A percentile compares a stretch with the other conserved stretches of the same genome.
These are phyloP conservation scores for Linepithema humile DNA, from an alignment of 1,140 invertebrate species.

Conservation along the genomic window DNA sequence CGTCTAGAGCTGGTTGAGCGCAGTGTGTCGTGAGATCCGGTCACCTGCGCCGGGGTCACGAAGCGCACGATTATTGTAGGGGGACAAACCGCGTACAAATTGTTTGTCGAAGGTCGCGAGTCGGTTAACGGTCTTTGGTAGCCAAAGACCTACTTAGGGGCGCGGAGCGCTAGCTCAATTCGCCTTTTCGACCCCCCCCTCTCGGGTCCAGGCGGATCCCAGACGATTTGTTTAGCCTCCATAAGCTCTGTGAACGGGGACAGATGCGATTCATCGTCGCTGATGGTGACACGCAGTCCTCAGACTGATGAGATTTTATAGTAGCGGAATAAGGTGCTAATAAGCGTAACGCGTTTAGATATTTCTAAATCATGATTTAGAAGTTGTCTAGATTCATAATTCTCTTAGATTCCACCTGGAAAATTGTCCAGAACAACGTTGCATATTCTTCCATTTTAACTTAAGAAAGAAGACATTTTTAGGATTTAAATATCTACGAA, in stretches of 20 bases:
- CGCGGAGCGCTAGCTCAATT: constrained; percentile 19
- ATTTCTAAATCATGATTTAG: too few relatives aligned
- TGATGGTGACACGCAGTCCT: background rate
- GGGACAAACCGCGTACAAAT: constrained; percentile 26
- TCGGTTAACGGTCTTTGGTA: constrained; percentile 43
- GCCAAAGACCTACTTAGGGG: constrained; percentile 57
- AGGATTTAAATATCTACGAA: too few relatives aligned
- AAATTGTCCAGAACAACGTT: too few relatives aligned
- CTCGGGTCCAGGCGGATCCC: background rate
- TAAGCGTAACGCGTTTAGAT: too few relatives aligned
- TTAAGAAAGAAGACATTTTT: too few relatives aligned
- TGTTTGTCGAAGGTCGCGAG: constrained; percentile 51
- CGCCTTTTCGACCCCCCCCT: constrained; percentile 21
- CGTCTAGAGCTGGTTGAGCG: constrained; percentile 8
- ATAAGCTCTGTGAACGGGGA: constrained; percentile 17
- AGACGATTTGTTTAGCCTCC: constrained; percentile 54
- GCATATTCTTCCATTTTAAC: too few relatives aligned
- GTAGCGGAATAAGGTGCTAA: background rate
- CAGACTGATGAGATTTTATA: background rate
- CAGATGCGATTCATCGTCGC: constrained; percentile 17
- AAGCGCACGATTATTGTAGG: background rate
- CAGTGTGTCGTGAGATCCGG: constrained; percentile 47
- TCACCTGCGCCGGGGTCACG: background rate
- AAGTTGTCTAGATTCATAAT: too few relatives aligned
- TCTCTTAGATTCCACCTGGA: too few relatives aligned